These are phyloP conservation scores for Anagrus nilaparvatae DNA, from an alignment of 1,140 invertebrate species.

Conservation along the genomic window DNA sequence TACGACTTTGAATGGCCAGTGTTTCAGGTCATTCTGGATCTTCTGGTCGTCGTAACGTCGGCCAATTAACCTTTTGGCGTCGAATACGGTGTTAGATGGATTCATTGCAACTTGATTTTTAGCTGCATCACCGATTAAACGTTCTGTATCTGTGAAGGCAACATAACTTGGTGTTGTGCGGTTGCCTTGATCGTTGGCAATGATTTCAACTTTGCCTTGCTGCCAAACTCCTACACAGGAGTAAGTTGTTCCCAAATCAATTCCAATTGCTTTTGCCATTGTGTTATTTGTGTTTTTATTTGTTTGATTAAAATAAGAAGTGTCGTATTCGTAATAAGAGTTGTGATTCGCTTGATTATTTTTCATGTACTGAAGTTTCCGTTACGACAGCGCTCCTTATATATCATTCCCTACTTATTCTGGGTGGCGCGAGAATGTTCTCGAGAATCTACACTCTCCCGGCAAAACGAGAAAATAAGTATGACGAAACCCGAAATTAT, in stretches of 20 bases:
- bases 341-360: conserved; percentile 16
- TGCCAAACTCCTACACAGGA: conserved; percentile 75
- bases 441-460: neutral
- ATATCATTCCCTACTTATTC: neutral
- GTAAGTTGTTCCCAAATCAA: conserved; percentile 71
- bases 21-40: conserved; percentile 66
- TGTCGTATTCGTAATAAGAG: conserved; percentile 15
- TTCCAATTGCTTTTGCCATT: conserved; percentile 58
- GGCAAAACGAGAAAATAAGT: too few species aligned
- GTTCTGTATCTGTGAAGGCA: conserved; percentile 73
- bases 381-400: conserved; percentile 3
- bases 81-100: conserved; percentile 74
- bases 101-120: conserved; percentile 74
- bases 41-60: conserved; percentile 55
- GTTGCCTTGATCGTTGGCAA: conserved; percentile 91
- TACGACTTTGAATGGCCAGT: conserved; percentile 70
- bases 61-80: conserved; percentile 73
- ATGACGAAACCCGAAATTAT: too few species aligned
- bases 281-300: conserved; percentile 17
- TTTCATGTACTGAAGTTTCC: conserved; percentile 21
- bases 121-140: conserved; percentile 62
- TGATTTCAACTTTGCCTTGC: conserved; percentile 84
- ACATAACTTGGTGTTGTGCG: conserved; percentile 86
- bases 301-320: conserved; percentile 4
- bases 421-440: conserved; percentile 14